Evolutionary conservation across 1,140 invertebrate species (phyloP).

Genomic region (Watersipora subatra): DNA sequence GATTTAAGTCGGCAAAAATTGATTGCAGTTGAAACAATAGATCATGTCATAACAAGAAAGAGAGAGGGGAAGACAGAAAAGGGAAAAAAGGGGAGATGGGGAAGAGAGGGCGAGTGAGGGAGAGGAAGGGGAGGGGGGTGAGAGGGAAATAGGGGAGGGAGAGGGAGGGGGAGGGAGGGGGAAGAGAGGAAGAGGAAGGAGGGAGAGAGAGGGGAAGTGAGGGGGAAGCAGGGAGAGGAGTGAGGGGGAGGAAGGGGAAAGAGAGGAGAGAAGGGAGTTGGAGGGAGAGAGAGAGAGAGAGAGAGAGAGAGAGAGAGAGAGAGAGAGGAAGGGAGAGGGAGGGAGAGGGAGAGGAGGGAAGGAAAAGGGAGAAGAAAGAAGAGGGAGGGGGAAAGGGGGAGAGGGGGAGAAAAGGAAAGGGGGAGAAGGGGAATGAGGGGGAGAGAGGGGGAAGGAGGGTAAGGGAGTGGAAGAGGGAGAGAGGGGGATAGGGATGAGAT

Average conservation of each 20-base stretch:
- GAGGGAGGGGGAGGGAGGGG: conserved; percentile 6
- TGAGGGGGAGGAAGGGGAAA: conserved; percentile 46
- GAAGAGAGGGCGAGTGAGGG: too few relatives aligned
- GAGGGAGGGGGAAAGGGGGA: conserved; percentile 11
- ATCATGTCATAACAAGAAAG: too few relatives aligned
- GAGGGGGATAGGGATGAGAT: conserved; percentile 21
- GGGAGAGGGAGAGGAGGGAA: not conserved
- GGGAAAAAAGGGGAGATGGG: conserved; percentile 4
- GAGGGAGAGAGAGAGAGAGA: not conserved
- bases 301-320: not conserved
- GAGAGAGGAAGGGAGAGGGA: not conserved
- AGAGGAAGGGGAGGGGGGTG: too few relatives aligned
- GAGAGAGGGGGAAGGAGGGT: conserved; percentile 25
- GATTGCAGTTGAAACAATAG: too few relatives aligned
- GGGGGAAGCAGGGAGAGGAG: conserved; percentile 20
- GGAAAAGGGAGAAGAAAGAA: not conserved
- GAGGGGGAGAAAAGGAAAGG: conserved; percentile 11
- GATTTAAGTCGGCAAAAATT: too few relatives aligned
- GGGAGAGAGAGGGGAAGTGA: not conserved
- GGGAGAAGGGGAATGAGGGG: conserved; percentile 23
- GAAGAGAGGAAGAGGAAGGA: not conserved
- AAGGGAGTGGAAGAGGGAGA: conserved; percentile 42
- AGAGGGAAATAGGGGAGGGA: too few relatives aligned
- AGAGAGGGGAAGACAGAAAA: too few relatives aligned
- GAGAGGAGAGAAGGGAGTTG: conserved; percentile 13